Evolutionary conservation across 2,797 vertebrate genomes (phyloP).

Genomic region (Tenualosa thibaudeaui): DNA sequence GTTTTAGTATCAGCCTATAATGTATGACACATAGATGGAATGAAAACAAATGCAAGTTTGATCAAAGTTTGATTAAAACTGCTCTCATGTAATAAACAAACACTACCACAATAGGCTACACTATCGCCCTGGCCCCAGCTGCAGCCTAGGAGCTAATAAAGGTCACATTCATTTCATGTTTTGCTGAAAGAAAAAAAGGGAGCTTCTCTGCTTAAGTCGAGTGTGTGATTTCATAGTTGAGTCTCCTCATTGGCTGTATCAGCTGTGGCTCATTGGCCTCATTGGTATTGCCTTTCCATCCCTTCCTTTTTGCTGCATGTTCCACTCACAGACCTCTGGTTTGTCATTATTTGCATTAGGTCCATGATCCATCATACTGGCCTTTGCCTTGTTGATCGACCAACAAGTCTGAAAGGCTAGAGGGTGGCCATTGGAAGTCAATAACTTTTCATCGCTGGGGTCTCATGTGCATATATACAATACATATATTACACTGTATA

Average conservation of each 20-base stretch:
- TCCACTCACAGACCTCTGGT: background rate
- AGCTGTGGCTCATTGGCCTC: too few species aligned
- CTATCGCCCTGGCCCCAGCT: background rate
- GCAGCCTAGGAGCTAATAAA: background rate
- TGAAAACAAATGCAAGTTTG: background rate
- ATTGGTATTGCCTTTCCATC: background rate
- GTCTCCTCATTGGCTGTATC: background rate
- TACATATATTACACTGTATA: background rate
- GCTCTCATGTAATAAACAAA: background rate
- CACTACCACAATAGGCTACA: background rate
- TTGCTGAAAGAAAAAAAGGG: constrained; percentile 9
- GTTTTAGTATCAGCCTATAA: background rate
- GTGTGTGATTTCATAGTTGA: constrained; percentile 14
- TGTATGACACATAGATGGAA: background rate
- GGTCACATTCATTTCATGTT: constrained; percentile 1
- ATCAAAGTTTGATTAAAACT: background rate
- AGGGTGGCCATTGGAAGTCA: background rate
- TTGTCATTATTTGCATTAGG: constrained; percentile 29
- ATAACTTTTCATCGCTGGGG: background rate
- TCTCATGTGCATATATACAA: background rate
- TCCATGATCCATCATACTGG: constrained; percentile 19
- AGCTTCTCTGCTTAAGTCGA: background rate
- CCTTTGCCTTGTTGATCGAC: constrained; percentile 13
- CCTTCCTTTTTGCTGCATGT: background rate
- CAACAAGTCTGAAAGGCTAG: background rate